These are phyloP conservation scores for Leucoraja erinaceus DNA, from an alignment of 2,113 vertebrate species.

Conservation along the genomic window DNA sequence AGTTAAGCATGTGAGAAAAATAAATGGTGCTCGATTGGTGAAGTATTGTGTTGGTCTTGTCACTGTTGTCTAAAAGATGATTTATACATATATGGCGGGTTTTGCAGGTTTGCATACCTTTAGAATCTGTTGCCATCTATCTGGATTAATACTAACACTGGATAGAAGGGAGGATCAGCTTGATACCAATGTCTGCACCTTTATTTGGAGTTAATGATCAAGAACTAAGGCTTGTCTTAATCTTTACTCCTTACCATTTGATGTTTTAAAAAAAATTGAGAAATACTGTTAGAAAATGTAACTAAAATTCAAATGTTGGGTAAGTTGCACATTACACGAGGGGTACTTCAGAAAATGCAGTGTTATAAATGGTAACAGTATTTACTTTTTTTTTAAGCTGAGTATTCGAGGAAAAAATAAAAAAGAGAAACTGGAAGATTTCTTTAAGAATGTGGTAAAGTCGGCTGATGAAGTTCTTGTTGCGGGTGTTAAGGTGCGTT, in stretches of 20 bases:
- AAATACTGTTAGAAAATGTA: background rate
- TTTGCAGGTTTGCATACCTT: background rate
- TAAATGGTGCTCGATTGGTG: background rate
- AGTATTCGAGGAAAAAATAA: constrained; percentile 98
- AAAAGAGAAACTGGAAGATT: constrained; percentile 97
- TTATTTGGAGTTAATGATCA: background rate
- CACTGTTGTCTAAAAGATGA: background rate
- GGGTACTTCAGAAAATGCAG: background rate
- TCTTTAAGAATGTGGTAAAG: constrained; percentile 98
- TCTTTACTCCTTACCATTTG: background rate
- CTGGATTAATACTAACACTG: background rate
- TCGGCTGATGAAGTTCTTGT: constrained; percentile 96
- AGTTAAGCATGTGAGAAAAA: background rate
- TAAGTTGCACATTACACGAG: background rate
- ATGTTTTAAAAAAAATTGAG: background rate
- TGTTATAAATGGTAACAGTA: background rate
- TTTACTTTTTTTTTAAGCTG: constrained; percentile 65
- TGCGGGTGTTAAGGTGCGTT: constrained; percentile 85
- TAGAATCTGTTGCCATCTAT: background rate
- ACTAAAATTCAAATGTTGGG: background rate
- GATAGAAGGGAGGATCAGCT: background rate
- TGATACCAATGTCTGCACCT: background rate
- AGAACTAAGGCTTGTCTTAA: background rate
- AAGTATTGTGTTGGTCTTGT: background rate
- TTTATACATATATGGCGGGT: background rate